These are phyloP conservation scores for Neostethus bicornis DNA, from an alignment of 2,797 vertebrate species.

Conservation along the genomic window DNA sequence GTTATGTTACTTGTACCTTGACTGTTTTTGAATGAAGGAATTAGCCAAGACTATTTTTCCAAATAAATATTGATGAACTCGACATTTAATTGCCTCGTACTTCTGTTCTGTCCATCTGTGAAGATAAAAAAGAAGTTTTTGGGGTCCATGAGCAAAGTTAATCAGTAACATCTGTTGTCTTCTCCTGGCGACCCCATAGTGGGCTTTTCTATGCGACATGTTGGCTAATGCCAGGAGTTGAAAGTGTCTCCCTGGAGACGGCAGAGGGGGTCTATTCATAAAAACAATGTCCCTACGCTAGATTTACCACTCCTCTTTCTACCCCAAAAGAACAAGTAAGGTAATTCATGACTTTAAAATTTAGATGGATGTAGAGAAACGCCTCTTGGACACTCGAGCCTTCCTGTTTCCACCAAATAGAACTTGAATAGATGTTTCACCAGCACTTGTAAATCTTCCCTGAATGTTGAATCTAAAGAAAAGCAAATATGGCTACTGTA, in stretches of 20 bases:
- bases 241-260: constrained; percentile 74
- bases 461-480: not conserved
- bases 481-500: not conserved
- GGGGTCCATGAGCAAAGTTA: constrained; percentile 70
- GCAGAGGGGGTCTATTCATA: constrained; percentile 65
- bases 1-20: constrained; percentile 86
- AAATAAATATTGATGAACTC: constrained; percentile 94
- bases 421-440: not conserved
- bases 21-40: constrained; percentile 79
- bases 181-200: constrained; percentile 75
- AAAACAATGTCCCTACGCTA: constrained; percentile 64
- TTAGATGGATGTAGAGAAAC: constrained; percentile 33
- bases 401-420: constrained; percentile 13
- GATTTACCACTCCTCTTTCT: constrained; percentile 62
- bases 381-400: constrained; percentile 27
- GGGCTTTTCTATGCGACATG: constrained; percentile 72
- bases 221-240: constrained; percentile 71
- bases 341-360: constrained; percentile 61
- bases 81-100: constrained; percentile 44
- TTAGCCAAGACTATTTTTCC: constrained; percentile 97
- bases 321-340: constrained; percentile 50
- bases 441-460: not conserved
- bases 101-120: constrained; percentile 56
- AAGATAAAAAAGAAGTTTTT: constrained; percentile 32
- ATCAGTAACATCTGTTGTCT: constrained; percentile 82